Percentiles rank a stretch among this genome's conserved stretches.
These are phyloP conservation scores for Hemithea aestivaria DNA, from an alignment of 2,888 invertebrate genomes.

Conservation along the genomic window DNA sequence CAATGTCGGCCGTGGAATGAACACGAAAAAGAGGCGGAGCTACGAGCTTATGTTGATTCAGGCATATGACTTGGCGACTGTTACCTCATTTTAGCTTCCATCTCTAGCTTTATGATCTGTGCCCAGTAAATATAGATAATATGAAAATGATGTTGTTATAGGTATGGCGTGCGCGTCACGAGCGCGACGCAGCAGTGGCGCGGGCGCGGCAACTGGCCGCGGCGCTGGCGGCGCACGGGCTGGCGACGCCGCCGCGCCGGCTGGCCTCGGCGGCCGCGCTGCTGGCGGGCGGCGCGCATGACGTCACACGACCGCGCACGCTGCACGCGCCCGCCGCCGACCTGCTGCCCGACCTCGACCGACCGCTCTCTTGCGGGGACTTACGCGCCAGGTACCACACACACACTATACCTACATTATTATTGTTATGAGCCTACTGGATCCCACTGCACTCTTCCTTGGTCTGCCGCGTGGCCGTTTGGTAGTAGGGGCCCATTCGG, in stretches of 20 bases:
- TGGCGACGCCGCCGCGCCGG: slow-evolving; percentile 86
- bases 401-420: not conserved
- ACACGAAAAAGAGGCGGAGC: too few relatives aligned
- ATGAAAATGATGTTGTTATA: slow-evolving; percentile 79
- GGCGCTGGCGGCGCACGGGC: slow-evolving; percentile 89
- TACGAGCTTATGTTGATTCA: too few relatives aligned
- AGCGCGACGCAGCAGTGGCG: slow-evolving; percentile 91
- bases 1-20: too few relatives aligned
- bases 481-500: too few relatives aligned
- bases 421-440: not conserved
- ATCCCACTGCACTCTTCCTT: too few relatives aligned
- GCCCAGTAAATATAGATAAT: slow-evolving; percentile 43
- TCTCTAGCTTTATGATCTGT: too few relatives aligned
- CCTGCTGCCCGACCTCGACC: slow-evolving; percentile 69
- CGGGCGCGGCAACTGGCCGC: slow-evolving; percentile 92
- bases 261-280: slow-evolving; percentile 81
- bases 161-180: slow-evolving; percentile 94
- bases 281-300: slow-evolving; percentile 74
- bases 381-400: slow-evolving; percentile 59
- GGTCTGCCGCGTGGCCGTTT: too few relatives aligned
- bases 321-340: slow-evolving; percentile 54
- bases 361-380: slow-evolving; percentile 72
- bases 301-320: slow-evolving; percentile 75
- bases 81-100: too few relatives aligned
- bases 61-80: too few relatives aligned